These are phyloP conservation scores for Prunella himalayana DNA, from an alignment of 2,113 vertebrate genomes.

Conservation along the genomic window DNA sequence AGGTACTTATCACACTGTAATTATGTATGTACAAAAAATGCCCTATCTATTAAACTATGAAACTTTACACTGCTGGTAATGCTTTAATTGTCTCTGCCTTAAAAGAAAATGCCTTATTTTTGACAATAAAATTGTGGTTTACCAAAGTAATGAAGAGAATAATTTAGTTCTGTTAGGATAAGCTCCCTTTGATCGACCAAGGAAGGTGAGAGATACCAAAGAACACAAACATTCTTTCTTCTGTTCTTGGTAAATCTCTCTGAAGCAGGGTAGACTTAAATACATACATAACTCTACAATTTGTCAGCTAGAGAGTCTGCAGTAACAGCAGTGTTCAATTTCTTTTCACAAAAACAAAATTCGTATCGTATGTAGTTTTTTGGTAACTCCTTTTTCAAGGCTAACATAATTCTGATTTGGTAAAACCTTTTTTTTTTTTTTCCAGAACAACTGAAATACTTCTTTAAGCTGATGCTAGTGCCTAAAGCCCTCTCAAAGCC, in stretches of 20 bases:
- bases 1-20: neutral
- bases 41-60: neutral
- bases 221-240: neutral
- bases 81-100: neutral
- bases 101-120: rapidly evolving
- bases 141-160: neutral
- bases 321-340: neutral
- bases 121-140: neutral
- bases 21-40: neutral
- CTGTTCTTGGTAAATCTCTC: neutral
- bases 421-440: neutral
- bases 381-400: neutral
- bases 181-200: neutral
- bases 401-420: neutral
- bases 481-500: neutral
- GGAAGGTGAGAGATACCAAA: neutral
- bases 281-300: neutral
- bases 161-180: neutral
- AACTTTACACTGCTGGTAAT: neutral
- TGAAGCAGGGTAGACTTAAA: neutral
- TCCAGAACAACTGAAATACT: neutral
- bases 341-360: neutral
- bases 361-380: neutral
- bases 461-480: neutral
- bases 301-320: neutral